Evolutionary conservation across 2,888 invertebrate genomes (phyloP), one percentile per base, ranked within the genome.

Genomic region (Calliopum simillimum): DNA sequence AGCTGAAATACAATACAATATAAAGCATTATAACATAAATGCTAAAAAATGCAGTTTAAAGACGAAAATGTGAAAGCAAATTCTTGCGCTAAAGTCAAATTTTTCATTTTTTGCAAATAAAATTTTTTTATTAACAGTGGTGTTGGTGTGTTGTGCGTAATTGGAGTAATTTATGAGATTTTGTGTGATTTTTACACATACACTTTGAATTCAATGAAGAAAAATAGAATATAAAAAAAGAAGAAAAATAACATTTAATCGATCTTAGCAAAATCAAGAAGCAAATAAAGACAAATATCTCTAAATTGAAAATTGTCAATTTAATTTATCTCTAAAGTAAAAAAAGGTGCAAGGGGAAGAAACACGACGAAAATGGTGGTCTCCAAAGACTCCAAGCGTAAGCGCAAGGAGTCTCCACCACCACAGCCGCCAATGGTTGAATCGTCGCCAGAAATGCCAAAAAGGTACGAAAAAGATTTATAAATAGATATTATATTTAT

Each of bases 371-470:
- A 79, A 82, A 86, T 86, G 86, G 86, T 86, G 80, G 86, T 86
- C 75, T 86, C 86, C 68, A 84, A 84, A 74, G 82, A 82, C 76
- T 79, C 82, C 79, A 86, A 86, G 82, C 84, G 83, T 68, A 77
- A 77, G 76, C 84, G 84, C 74, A 85, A 85, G 80, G 85, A 86
- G 76, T 79, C 81, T 71, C 80, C 85, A 73, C 81, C 82, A 73
- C 78, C 82, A 72, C 75, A 72, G 53, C 71, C 82, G 49, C 70
- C 77, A 61, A 71, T 76, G 66, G 68, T 84, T 68, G 85, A 85
- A 77, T 84, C 85, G 76, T 84, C 86, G 76, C 85, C 85, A 73
- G 86, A 86, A 81, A 81, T 86, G 80, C 86, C 86, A 73, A 86
- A 86, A 80, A 84, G 86, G 86, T 86, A 78, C 71, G 41, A n/a